A percentile compares a stretch with the other conserved stretches of the same genome.
phyloP scores from a whole-genome alignment of 2,888 invertebrate genomes.

The Xestia ashworthii region DNA sequence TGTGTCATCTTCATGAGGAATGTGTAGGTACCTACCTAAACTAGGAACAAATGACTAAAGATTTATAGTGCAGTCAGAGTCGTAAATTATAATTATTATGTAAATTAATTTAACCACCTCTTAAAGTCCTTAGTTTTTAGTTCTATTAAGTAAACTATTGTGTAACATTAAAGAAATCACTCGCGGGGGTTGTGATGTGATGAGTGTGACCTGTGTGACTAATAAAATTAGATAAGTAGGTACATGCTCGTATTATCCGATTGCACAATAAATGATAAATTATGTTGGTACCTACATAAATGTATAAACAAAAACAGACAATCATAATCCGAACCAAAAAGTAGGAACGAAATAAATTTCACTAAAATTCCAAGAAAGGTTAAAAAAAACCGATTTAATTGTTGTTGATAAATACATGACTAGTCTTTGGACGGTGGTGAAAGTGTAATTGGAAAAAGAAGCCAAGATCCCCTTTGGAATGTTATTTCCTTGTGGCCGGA shows the following conservation, averaged over 20 bases:
- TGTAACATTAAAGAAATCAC: background rate
- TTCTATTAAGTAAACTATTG: background rate
- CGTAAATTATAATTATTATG: background rate
- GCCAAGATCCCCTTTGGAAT: background rate
- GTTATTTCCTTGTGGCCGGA: background rate
- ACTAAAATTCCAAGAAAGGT: background rate
- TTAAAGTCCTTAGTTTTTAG: background rate
- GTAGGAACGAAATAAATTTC: background rate
- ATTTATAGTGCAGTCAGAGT: no score
- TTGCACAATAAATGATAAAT: slow-evolving; percentile 33
- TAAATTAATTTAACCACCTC: background rate
- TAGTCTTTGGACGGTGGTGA: background rate
- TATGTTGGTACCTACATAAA: no score
- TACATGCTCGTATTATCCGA: background rate
- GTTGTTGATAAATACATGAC: background rate
- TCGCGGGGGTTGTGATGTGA: background rate
- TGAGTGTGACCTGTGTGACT: no score
- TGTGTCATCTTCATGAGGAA: background rate
- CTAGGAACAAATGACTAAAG: background rate
- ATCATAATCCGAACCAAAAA: background rate
- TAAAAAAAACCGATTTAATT: background rate
- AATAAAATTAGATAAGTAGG: background rate
- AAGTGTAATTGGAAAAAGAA: background rate
- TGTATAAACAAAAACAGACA: background rate
- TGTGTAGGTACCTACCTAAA: no score